Percentiles rank a stretch among this genome's conserved stretches.
Conservation (phyloP, 2,888 invertebrate genomes). For the Junonia oenone region DNA sequence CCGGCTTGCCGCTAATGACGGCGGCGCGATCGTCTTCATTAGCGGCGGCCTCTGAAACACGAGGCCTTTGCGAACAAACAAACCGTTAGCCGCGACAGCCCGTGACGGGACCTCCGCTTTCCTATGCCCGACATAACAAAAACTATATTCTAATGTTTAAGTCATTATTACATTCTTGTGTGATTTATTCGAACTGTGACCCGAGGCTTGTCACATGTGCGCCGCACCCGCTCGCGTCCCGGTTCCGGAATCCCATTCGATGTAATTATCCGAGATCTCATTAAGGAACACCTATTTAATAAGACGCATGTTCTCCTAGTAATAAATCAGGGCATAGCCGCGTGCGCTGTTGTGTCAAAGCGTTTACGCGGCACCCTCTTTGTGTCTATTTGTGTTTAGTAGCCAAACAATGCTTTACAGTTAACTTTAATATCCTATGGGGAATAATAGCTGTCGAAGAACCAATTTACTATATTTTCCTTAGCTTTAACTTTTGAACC, state of each 20-base stretch:
- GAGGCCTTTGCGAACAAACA: constrained; percentile 25
- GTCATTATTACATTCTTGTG: neutral
- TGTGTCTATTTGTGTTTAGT: neutral
- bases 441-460: neutral
- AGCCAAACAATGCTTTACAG: neutral
- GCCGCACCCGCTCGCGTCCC: constrained; percentile 22
- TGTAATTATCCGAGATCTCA: constrained; percentile 30
- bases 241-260: constrained; percentile 28
- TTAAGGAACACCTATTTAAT: constrained; percentile 28
- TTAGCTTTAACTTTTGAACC: neutral
- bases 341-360: constrained; percentile 5
- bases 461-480: neutral
- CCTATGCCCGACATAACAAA: neutral
- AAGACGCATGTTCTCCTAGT: constrained; percentile 26
- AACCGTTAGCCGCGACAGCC: constrained; percentile 30
- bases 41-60: constrained; percentile 22
- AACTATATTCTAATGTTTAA: neutral
- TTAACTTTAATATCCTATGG: neutral
- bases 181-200: neutral
- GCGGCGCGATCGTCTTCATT: constrained; percentile 5
- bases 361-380: constrained; percentile 11
- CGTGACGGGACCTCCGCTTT: constrained; percentile 20
- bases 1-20: neutral
- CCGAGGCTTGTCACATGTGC: constrained; percentile 24
- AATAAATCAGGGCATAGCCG: constrained; percentile 22